Evolutionary conservation across 1,140 invertebrate species (phyloP).

Genomic region (Anagrus nilaparvatae): DNA sequence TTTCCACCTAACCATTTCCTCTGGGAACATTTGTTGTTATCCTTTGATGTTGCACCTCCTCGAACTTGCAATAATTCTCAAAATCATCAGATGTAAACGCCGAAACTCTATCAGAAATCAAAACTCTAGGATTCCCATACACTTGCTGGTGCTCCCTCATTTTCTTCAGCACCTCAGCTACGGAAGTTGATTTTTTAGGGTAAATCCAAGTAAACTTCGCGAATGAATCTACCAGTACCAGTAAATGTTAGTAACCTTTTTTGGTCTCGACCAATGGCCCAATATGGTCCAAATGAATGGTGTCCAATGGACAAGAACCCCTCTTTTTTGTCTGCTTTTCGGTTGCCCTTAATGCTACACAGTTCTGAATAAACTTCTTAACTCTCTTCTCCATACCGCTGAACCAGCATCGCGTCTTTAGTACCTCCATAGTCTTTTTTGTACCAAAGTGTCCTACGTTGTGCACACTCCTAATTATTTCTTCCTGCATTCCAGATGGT

Average conservation of each 20-base stretch:
- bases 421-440: neutral
- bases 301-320: neutral
- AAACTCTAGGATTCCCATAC: slow-evolving; percentile 21
- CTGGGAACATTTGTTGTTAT: neutral
- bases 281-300: slow-evolving; percentile 8
- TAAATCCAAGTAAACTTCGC: slow-evolving; percentile 36
- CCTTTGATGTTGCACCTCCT: slow-evolving; percentile 23
- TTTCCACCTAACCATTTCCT: slow-evolving; percentile 18
- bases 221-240: slow-evolving; percentile 24
- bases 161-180: slow-evolving; percentile 24
- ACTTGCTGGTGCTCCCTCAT: slow-evolving; percentile 18
- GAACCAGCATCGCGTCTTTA: slow-evolving; percentile 3
- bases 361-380: neutral
- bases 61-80: slow-evolving; percentile 15
- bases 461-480: neutral
- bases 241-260: slow-evolving; percentile 8
- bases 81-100: slow-evolving; percentile 20
- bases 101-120: slow-evolving; percentile 23
- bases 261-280: slow-evolving; percentile 4
- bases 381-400: neutral
- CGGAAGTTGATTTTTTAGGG: slow-evolving; percentile 24
- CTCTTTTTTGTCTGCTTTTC: neutral
- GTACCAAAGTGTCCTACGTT: slow-evolving; percentile 5
- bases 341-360: slow-evolving; percentile 3
- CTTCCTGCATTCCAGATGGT: neutral